These are phyloP conservation scores for Phymanthus crucifer DNA, from an alignment of 92 coral and sea anemone species.

Conservation along the genomic window DNA sequence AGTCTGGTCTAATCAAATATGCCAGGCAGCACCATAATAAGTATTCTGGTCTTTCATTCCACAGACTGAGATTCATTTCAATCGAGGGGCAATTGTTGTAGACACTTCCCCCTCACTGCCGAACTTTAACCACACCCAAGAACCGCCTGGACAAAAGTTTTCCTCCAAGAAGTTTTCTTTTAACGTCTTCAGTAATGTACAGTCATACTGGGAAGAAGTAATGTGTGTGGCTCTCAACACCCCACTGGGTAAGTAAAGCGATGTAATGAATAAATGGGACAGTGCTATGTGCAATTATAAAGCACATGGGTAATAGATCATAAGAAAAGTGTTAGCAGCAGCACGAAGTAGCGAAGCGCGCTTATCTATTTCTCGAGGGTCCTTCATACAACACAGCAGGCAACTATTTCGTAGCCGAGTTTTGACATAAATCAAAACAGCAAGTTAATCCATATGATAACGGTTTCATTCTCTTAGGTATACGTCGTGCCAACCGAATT, in stretches of 20 bases:
- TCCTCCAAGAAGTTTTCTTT: slow-evolving; percentile 53
- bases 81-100: slow-evolving; percentile 54
- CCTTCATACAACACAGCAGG: too few relatives aligned
- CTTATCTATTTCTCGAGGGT: too few relatives aligned
- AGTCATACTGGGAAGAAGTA: slow-evolving; percentile 74
- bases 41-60: background rate
- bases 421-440: too few relatives aligned
- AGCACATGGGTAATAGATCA: too few relatives aligned
- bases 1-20: too few relatives aligned
- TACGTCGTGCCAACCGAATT: background rate
- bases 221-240: slow-evolving; percentile 76
- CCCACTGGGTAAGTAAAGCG: slow-evolving; percentile 59
- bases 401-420: too few relatives aligned
- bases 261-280: background rate
- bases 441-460: too few relatives aligned
- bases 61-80: slow-evolving; percentile 62
- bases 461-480: background rate
- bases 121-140: slow-evolving; percentile 25
- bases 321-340: too few relatives aligned
- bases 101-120: slow-evolving; percentile 68
- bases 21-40: background rate
- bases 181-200: slow-evolving; percentile 53
- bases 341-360: too few relatives aligned
- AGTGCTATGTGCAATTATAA: too few relatives aligned
- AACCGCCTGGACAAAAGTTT: slow-evolving; percentile 47